Conservation (phyloP, 2,113 vertebrate genomes). For the Larimichthys crocea region DNA sequence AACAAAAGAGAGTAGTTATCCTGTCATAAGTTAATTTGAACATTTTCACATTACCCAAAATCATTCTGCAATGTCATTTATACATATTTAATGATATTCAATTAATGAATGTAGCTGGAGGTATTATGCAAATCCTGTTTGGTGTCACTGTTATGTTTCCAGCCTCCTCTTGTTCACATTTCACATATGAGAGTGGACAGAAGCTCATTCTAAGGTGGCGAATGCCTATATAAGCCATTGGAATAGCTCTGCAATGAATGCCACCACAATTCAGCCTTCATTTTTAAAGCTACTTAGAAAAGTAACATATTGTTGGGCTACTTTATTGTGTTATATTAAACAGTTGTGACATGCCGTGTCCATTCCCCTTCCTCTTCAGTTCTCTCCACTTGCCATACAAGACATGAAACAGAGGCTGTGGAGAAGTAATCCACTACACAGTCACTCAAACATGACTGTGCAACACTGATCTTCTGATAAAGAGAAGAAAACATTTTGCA, state of each 20-base stretch:
- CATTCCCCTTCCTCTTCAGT: neutral
- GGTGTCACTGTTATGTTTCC: neutral
- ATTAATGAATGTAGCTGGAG: neutral
- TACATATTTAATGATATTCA: neutral
- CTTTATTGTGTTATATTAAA: neutral
- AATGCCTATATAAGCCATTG: neutral
- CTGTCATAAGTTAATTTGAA: neutral
- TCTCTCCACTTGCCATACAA: neutral
- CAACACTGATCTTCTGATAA: constrained; percentile 52
- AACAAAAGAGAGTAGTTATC: neutral
- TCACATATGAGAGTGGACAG: neutral
- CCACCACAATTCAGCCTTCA: neutral
- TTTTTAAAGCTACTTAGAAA: neutral
- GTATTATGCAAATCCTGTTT: neutral
- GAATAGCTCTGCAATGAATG: neutral
- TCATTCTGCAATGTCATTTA: too few relatives aligned
- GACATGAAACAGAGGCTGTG: neutral
- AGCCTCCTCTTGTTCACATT: neutral
- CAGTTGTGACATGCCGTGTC: neutral
- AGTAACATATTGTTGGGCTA: too few relatives aligned
- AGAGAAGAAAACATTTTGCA: constrained; percentile 49
- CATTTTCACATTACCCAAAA: too few relatives aligned
- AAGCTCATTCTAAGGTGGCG: neutral
- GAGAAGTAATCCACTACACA: constrained; percentile 3
- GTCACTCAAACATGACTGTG: neutral